Evolutionary conservation across 2,797 vertebrate species (phyloP), one percentile per base, ranked within the genome.

Genomic region (Girardinus metallicus): DNA sequence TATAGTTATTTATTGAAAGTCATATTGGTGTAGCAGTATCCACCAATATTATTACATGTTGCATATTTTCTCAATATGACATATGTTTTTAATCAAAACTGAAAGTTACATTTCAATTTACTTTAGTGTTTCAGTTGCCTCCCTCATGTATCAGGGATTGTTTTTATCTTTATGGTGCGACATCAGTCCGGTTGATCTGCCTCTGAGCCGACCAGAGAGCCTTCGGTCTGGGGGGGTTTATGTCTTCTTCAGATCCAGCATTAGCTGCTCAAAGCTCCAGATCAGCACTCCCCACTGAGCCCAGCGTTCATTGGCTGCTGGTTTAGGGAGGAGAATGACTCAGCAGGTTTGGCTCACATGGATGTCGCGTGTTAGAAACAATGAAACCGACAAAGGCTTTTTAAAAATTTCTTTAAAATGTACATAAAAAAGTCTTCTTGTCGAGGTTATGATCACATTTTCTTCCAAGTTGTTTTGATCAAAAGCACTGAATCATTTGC

Each of bases 241-340:
- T 86, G 83, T 83, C 81, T 84, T 73, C 44, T 75, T 71, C 64
- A 34, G 62, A 77, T 81, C 76, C 74, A 84, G 55, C 81, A 78
- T 75, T 9, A 47, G 51, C 81, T 70, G 79, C 53, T 41, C 75
- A 85, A 87, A 89, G 78, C 77, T 74, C 75, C 41, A 60, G 78
- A 89, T 93, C 91, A 92, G 91, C 92, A 88, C 75, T 49, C 75
- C 0, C 68, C 73, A 29, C 84, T 36, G 75, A 88, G 80, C 77
- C 1, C 1, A 47, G 29, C 77, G 51, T 87, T 86, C 79, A 93
- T 94, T 93, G 92, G 91, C 86, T 86, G 81, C 71, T 7, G 36
- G 77, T 71, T 89, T 78, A 46, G 83, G 82, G 82, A 77, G 82
- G 87, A 83, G 74, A 75, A 87, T 95, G 95, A 95, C 87, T 95